phyloP scores from a whole-genome alignment of 2,888 invertebrate genomes.

The Polia nebulosa region DNA sequence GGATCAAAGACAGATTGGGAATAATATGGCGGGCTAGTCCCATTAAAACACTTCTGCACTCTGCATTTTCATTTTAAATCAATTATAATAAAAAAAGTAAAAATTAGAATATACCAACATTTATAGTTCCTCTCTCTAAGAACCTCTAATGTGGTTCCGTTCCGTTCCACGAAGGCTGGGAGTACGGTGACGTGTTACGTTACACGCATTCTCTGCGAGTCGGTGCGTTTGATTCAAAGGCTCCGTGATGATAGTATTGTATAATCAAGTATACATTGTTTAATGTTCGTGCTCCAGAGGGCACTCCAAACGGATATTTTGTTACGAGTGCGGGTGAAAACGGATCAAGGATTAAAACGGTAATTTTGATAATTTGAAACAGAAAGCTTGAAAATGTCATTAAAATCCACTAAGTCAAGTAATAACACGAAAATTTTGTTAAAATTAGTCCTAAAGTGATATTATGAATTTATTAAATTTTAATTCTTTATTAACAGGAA shows the following conservation, averaged over 20 bases:
- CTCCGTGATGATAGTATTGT: constrained; percentile 58
- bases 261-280: constrained; percentile 66
- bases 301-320: constrained; percentile 35
- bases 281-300: constrained; percentile 49
- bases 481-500: not conserved
- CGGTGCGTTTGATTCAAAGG: constrained; percentile 59
- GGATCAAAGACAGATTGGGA: no score
- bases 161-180: constrained; percentile 31
- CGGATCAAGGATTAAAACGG: constrained; percentile 6
- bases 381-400: not conserved
- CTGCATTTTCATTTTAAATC: no score
- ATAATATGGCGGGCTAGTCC: no score
- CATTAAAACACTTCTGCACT: no score
- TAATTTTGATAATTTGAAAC: not conserved
- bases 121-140: constrained; percentile 14
- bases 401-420: not conserved
- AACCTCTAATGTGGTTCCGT: constrained; percentile 49
- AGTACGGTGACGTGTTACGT: constrained; percentile 43
- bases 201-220: constrained; percentile 53
- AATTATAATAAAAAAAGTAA: no score
- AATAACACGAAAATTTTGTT: not conserved
- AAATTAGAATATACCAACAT: not conserved
- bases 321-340: constrained; percentile 37
- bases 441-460: not conserved
- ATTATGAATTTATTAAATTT: not conserved